A percentile compares a stretch with the other conserved stretches of the same genome.
phyloP scores from a whole-genome alignment of 2,888 invertebrate species.

The Mesoligia furuncula region DNA sequence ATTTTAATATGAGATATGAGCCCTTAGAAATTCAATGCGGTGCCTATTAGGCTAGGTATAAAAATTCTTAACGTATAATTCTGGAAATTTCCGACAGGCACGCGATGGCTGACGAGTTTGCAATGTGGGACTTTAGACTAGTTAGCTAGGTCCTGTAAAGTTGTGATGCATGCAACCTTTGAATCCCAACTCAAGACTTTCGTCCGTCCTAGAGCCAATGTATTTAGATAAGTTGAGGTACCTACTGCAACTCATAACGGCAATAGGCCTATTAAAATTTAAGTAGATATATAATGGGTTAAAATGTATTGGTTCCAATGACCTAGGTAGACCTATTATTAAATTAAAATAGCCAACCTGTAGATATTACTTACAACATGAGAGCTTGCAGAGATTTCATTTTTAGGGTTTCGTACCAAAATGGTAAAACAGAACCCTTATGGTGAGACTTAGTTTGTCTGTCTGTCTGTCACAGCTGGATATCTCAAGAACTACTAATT shows the following conservation, averaged over 20 bases:
- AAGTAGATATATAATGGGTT: background rate
- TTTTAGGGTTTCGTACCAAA: too few species aligned
- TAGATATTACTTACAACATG: too few species aligned
- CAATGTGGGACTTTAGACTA: conserved; percentile 30
- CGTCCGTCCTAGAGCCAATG: background rate
- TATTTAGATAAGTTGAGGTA: background rate
- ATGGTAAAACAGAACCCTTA: too few species aligned
- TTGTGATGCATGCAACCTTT: conserved; percentile 44
- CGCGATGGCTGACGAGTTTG: conserved; percentile 53
- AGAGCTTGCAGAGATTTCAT: background rate
- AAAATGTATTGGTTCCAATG: background rate
- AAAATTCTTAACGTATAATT: conserved; percentile 44
- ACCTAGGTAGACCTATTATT: background rate
- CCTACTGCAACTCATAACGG: background rate
- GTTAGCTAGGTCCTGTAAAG: conserved; percentile 29
- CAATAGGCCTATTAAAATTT: background rate
- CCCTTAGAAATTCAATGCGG: conserved; percentile 39
- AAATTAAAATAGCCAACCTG: background rate
- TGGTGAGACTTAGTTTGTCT: too few species aligned
- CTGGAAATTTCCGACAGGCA: conserved; percentile 44
- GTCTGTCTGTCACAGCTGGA: too few species aligned
- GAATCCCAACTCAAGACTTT: background rate
- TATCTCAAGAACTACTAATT: too few species aligned
- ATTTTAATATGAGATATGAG: conserved; percentile 32
- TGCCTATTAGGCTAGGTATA: conserved; percentile 32